Base-by-base conservation (phyloP, 1,140 invertebrate genomes). In the Trichomalopsis sarcophagae region DNA sequence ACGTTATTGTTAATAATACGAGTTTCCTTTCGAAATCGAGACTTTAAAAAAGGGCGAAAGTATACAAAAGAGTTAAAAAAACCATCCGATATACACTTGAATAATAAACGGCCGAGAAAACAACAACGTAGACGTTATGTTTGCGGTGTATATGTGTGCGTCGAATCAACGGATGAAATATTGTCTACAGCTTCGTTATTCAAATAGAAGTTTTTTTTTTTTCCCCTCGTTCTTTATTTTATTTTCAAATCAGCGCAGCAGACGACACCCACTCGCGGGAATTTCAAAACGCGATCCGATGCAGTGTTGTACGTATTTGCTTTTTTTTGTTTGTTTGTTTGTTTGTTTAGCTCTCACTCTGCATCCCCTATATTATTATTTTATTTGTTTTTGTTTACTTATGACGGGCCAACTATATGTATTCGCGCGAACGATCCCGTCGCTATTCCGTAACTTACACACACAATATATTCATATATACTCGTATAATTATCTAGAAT, bases 171-270 rank as follows among this genome's bases (percentile, higher is more conserved):
- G 40, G 21, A 71, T 85, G 50, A 55, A 82, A 82, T 82, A 85
- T 85, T 85, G 84, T 86, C 74, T 82, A 86, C 47, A 73, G 71
- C n/a, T 62, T 82, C 62, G 23, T 82, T 73, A 36, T 80, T 80
- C 66, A 75, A 75, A 66, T 75, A 50, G 76, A 84, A 84, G 74
- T 75, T 80, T 84, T 44, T 21, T 40, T 33, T 76, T 76, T 36
- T 36, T 36, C 27, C 27, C 27, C 27, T 27, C 9, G 10, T 68
- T 68, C n/a, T 77, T 55, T 30, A 5, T 36, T 36, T 36, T 36
- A 47, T 47, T 50, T 62, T 62, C 55, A n/a, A 30, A n/a, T 68
- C 10, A 71, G 17, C 50, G 33, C 55, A n/a, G 27, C 73, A 36
- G 11, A 36, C 17, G 11, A 36, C 17, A 62, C 14, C 47, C 14